These are phyloP conservation scores for Microctonus hyperodae DNA, from an alignment of 2,888 invertebrate species.

Conservation along the genomic window DNA sequence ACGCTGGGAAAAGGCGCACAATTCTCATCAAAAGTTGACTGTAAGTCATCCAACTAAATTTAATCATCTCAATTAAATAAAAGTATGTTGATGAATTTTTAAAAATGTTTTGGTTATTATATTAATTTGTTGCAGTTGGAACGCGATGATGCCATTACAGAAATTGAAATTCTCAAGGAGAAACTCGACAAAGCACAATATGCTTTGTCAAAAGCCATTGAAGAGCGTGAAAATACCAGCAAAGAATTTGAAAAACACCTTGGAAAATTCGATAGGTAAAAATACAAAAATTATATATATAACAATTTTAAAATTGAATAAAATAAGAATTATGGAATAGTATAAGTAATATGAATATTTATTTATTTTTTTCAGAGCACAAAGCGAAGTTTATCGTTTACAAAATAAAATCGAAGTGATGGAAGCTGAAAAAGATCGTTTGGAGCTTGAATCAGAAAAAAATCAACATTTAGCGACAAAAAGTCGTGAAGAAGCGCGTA, in stretches of 20 bases:
- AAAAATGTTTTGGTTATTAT: background rate
- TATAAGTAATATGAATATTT: background rate
- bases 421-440: slow-evolving; percentile 86
- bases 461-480: slow-evolving; percentile 81
- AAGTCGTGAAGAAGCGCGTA: slow-evolving; percentile 84
- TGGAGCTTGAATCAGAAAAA: slow-evolving; percentile 87
- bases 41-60: slow-evolving; percentile 60
- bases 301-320: background rate
- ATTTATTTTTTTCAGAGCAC: slow-evolving; percentile 69
- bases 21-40: slow-evolving; percentile 83
- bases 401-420: slow-evolving; percentile 88
- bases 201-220: slow-evolving; percentile 81
- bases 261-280: slow-evolving; percentile 88
- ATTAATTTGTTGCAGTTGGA: slow-evolving; percentile 71
- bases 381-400: slow-evolving; percentile 87
- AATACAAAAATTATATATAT: background rate
- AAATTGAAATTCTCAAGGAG: slow-evolving; percentile 86
- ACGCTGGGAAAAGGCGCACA: slow-evolving; percentile 86
- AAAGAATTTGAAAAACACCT: slow-evolving; percentile 92
- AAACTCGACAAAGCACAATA: slow-evolving; percentile 88
- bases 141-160: slow-evolving; percentile 83
- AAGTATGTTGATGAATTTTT: background rate
- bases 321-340: background rate
- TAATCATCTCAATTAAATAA: background rate
- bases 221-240: slow-evolving; percentile 87